phyloP scores from a whole-genome alignment of 2,888 invertebrate species.

The Perithous albicinctus region DNA sequence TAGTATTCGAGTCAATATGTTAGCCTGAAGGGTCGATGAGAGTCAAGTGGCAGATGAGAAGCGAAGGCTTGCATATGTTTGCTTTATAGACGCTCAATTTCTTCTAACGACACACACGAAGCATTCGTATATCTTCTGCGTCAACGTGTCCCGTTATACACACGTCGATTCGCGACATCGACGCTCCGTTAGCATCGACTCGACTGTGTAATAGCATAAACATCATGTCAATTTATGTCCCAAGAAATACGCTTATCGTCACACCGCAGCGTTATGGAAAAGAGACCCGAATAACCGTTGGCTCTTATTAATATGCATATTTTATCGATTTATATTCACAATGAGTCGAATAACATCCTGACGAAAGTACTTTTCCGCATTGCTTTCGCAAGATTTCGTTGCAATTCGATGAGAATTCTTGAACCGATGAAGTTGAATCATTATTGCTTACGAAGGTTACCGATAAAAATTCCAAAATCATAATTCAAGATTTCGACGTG shows the following conservation, averaged over 20 bases:
- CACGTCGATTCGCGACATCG: slow-evolving; percentile 8
- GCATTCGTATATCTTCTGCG: not conserved
- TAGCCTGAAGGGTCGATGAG: not conserved
- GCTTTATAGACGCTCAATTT: slow-evolving; percentile 16
- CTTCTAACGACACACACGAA: slow-evolving; percentile 17
- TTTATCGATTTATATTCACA: no score
- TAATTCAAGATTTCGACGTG: no score
- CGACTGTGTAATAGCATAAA: slow-evolving; percentile 22
- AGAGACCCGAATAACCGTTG: not conserved
- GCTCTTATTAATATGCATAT: not conserved
- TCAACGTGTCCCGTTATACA: slow-evolving; percentile 9
- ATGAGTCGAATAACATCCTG: no score
- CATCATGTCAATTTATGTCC: not conserved
- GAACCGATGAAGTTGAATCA: no score
- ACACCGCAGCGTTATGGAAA: not conserved
- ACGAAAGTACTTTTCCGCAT: no score
- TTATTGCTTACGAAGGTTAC: no score
- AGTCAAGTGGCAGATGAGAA: slow-evolving; percentile 19
- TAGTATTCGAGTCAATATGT: not conserved
- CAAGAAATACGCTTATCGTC: slow-evolving; percentile 20
- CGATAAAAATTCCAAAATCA: no score
- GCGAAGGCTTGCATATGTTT: not conserved
- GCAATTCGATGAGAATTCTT: not conserved
- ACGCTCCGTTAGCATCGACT: slow-evolving; percentile 31
- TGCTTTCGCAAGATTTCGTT: not conserved